These are phyloP conservation scores for Fopius arisanus DNA, from an alignment of 1,140 invertebrate species.

Conservation along the genomic window DNA sequence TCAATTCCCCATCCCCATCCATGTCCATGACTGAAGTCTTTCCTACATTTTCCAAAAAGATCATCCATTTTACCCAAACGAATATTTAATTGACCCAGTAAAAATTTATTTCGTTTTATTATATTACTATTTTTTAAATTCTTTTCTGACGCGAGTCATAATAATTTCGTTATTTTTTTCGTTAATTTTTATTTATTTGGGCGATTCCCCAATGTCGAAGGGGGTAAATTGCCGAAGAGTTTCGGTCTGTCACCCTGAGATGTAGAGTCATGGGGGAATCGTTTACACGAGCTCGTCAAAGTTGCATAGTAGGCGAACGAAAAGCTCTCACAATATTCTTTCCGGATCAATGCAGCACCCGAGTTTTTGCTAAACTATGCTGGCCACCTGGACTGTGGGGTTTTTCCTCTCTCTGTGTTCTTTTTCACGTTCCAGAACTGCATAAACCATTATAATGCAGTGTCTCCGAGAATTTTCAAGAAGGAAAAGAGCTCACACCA, in stretches of 20 bases:
- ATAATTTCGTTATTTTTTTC: too few relatives aligned
- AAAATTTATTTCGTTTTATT: too few relatives aligned
- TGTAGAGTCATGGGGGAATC: slow-evolving; percentile 21
- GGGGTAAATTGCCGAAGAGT: too few relatives aligned
- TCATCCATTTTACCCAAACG: too few relatives aligned
- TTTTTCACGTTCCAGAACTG: background rate
- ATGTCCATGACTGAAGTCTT: too few relatives aligned
- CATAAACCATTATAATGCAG: background rate
- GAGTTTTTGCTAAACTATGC: background rate
- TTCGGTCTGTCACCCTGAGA: too few relatives aligned
- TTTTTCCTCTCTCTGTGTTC: background rate
- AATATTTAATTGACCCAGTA: too few relatives aligned
- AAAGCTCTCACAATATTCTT: slow-evolving; percentile 32
- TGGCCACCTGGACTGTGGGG: background rate
- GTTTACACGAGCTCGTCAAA: slow-evolving; percentile 45
- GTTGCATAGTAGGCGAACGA: slow-evolving; percentile 37
- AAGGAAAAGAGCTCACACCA: background rate
- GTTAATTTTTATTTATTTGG: too few relatives aligned
- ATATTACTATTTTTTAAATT: too few relatives aligned
- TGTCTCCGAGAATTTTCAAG: background rate
- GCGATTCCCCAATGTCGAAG: too few relatives aligned
- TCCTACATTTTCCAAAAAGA: too few relatives aligned
- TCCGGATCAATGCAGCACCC: slow-evolving; percentile 41
- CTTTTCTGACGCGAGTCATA: too few relatives aligned
- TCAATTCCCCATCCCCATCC: background rate